phyloP scores from a whole-genome alignment of 2,113 vertebrate species.

The Cebus imitator region DNA sequence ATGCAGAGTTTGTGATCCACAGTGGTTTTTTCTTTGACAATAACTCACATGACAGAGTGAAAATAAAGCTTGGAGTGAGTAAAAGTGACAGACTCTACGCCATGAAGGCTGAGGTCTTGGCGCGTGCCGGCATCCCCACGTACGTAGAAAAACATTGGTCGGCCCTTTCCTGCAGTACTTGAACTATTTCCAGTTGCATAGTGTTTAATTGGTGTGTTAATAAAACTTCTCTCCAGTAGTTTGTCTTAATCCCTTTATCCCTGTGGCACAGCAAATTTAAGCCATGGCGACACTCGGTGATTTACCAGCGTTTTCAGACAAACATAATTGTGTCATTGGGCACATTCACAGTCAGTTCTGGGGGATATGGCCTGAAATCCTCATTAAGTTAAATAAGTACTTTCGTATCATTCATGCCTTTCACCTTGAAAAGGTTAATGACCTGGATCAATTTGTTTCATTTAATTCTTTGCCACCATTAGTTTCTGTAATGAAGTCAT shows the following conservation, averaged over 20 bases:
- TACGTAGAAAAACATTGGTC: slow-evolving; percentile 83
- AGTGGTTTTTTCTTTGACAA: slow-evolving; percentile 99
- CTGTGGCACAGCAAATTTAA: slow-evolving; percentile 21
- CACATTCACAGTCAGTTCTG: background rate
- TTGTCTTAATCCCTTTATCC: slow-evolving; percentile 53
- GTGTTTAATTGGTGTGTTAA: slow-evolving; percentile 41
- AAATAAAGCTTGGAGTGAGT: slow-evolving; percentile 99
- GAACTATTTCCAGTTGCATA: slow-evolving; percentile 4
- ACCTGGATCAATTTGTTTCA: slow-evolving; percentile 76
- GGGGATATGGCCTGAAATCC: slow-evolving; percentile 37
- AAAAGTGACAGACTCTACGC: slow-evolving; percentile 93
- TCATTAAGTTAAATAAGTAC: slow-evolving; percentile 60
- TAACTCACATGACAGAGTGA: slow-evolving; percentile 97
- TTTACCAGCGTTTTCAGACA: background rate
- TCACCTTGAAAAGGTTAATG: slow-evolving; percentile 76
- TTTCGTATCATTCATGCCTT: slow-evolving; percentile 50
- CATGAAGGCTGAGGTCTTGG: slow-evolving; percentile 98
- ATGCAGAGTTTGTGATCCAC: slow-evolving; percentile 99
- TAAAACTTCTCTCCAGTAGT: slow-evolving; percentile 1
- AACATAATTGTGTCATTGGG: background rate
- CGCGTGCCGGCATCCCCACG: slow-evolving; percentile 97
- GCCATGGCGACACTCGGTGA: background rate
- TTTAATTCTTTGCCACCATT: slow-evolving; percentile 75
- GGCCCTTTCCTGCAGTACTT: background rate
- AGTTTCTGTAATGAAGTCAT: slow-evolving; percentile 68